Conservation (phyloP, 2,113 vertebrate genomes). For the Sapajus apella region DNA sequence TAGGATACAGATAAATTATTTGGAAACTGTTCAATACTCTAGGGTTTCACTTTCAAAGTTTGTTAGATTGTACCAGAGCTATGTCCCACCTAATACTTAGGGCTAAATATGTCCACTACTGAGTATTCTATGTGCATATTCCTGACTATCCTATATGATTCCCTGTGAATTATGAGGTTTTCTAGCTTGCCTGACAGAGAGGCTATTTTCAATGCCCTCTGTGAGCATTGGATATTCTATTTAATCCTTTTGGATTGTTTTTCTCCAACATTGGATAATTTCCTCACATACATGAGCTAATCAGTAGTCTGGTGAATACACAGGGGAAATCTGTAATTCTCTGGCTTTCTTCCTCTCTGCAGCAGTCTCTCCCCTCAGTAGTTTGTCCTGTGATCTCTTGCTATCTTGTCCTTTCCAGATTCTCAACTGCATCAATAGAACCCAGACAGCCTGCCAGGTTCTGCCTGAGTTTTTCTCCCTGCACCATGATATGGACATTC, state of each 20-base stretch:
- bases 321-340: background rate
- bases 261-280: background rate
- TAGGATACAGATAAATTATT: background rate
- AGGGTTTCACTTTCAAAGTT: background rate
- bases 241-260: background rate
- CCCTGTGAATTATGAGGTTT: background rate
- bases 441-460: background rate
- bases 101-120: background rate
- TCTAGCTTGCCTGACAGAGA: background rate
- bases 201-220: background rate
- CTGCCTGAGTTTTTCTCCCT: background rate
- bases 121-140: background rate
- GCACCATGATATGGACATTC: background rate
- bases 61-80: background rate
- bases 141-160: background rate
- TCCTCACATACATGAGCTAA: background rate
- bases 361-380: background rate
- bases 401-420: background rate
- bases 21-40: background rate
- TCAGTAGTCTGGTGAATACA: background rate
- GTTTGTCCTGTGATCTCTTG: background rate
- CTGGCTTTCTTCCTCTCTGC: background rate
- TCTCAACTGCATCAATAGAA: background rate
- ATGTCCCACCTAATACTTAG: background rate
- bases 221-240: background rate